Evolutionary conservation across 2,888 invertebrate species (phyloP).

Genomic region (Rhamphomyia laevipes): DNA sequence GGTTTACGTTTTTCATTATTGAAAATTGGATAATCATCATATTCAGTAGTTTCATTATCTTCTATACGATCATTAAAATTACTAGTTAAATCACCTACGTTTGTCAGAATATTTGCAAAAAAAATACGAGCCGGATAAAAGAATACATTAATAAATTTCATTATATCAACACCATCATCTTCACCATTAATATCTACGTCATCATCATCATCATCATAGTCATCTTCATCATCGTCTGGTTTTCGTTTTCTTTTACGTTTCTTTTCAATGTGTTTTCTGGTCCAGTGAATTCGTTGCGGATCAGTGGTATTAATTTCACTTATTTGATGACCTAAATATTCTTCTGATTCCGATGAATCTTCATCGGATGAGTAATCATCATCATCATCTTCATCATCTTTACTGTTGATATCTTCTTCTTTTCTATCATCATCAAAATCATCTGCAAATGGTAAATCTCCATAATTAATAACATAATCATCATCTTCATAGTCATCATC

Average conservation of each 20-base stretch:
- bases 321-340: neutral
- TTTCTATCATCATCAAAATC: constrained; percentile 10
- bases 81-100: constrained; percentile 5
- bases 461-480: neutral
- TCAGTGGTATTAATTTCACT: neutral
- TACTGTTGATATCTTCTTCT: constrained; percentile 14
- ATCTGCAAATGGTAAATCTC: constrained; percentile 3
- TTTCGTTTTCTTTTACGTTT: neutral
- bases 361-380: constrained; percentile 16
- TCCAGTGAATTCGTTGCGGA: neutral
- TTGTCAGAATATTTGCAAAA: constrained; percentile 15
- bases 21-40: constrained; percentile 15
- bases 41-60: constrained; percentile 16
- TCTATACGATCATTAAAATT: constrained; percentile 9
- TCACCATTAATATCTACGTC: neutral
- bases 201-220: neutral
- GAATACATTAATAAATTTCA: neutral
- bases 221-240: neutral
- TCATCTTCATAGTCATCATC: constrained; percentile 13
- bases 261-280: neutral
- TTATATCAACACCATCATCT: neutral
- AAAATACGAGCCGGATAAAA: neutral
- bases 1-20: constrained; percentile 15
- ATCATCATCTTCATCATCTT: constrained; percentile 16
- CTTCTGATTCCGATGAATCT: neutral